Evolutionary conservation across 2,113 vertebrate species (phyloP).

Genomic region (Calidris pugnax): DNA sequence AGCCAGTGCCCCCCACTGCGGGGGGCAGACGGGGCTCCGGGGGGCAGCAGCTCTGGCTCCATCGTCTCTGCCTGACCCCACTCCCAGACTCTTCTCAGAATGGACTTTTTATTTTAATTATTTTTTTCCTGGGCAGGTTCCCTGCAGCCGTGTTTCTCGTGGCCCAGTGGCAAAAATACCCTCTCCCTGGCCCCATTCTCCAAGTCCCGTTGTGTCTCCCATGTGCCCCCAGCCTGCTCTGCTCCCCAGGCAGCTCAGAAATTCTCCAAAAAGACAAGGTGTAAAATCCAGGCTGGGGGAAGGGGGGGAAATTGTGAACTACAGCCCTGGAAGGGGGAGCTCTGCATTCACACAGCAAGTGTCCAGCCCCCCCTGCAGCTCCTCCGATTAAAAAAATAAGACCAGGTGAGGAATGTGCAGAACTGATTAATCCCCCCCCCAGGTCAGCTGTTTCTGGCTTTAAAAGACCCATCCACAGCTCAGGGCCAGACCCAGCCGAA

Average conservation of each 20-base stretch:
- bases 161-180: rapidly evolving
- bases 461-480: too few relatives aligned
- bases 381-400: too few relatives aligned
- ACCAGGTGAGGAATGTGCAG: too few relatives aligned
- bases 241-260: background rate
- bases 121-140: background rate
- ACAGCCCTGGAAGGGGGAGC: background rate
- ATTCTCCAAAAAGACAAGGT: background rate
- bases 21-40: background rate
- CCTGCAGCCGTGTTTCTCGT: background rate
- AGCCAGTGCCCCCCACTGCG: background rate
- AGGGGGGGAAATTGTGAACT: background rate
- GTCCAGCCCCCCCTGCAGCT: background rate
- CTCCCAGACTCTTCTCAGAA: background rate
- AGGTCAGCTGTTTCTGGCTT: too few relatives aligned
- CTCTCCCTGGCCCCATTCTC: background rate
- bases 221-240: background rate
- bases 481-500: too few relatives aligned
- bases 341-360: too few relatives aligned
- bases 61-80: background rate
- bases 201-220: background rate
- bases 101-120: background rate
- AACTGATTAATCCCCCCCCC: too few relatives aligned
- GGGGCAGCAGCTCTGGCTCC: background rate
- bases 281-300: background rate